Evolutionary conservation across 2,113 vertebrate species (phyloP), one percentile per base, ranked within the genome.

Genomic region (Ptilorrhoa leucosticta): DNA sequence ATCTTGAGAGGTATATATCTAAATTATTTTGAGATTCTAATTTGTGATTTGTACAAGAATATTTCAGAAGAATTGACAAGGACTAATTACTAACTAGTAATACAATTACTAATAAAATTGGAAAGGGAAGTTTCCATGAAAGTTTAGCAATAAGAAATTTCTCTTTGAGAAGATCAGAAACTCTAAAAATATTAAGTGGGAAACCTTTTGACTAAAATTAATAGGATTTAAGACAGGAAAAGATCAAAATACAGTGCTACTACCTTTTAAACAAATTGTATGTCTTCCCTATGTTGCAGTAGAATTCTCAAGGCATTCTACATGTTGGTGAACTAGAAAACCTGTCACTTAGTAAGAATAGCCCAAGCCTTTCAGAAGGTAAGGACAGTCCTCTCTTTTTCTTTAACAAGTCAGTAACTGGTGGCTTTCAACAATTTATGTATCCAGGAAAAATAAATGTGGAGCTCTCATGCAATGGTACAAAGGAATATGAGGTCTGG

Each of bases 161-260:
- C 31, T 92, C 96, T 90, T 81, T 79, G 77, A 94, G 73, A 76
- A 53, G 31, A 57, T 69, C 31, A 77, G 5, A 93, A 73, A 19
- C 45, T 10, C 16, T 71, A 40, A 70, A 86, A 91, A 42, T 31
- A 6, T 73, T 75, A 73, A 94, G 24, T 44, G 70, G 56, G 16
- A 95, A 97, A 94, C 24, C 13, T 48, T 57, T 56, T 64, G 51
- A 78, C 82, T 40, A 70, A 68, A 64, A 53, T 64, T 35, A 22
- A 56, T 48, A 65, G 5, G 37, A 69, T 60, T 77, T 76, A 37
- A 69, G 89, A 45, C 28, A 73, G 22, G 57, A 71, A 79, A 64
- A 78, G 33, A 69, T 30, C 0, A 0, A 87, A 69, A 28, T 37
- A 50, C 33, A 33, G 30, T 61, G 11, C 16, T 71, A 58, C 4